Percentiles rank a stretch among this genome's conserved stretches.
phyloP scores from a whole-genome alignment of 2,113 vertebrate genomes.

The Rhinoptilus africanus region DNA sequence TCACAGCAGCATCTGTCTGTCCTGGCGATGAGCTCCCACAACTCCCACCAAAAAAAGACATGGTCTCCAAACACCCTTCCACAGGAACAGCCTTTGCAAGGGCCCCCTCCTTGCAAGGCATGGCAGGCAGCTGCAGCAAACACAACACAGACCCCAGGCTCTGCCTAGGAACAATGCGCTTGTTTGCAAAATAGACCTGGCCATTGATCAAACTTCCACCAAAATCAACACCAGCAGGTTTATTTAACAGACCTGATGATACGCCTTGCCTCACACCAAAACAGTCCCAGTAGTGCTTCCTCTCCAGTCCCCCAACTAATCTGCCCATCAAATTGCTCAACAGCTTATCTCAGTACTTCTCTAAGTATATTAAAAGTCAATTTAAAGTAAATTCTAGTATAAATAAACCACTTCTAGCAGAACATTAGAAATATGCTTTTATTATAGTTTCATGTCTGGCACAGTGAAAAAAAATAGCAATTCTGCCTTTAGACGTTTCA shows the following conservation, averaged over 20 bases:
- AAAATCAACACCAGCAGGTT: background rate
- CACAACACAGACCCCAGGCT: background rate
- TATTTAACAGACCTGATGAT: background rate
- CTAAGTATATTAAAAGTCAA: background rate
- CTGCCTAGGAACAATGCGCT: background rate
- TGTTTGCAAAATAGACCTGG: background rate
- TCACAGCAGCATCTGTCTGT: background rate
- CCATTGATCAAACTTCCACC: background rate
- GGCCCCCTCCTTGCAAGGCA: fast-evolving
- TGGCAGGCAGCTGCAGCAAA: background rate
- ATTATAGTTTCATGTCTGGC: slow-evolving; percentile 7
- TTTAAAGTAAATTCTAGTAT: slow-evolving; percentile 47
- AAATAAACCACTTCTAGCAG: background rate
- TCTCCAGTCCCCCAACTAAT: background rate
- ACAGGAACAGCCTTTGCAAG: background rate
- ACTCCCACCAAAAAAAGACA: background rate
- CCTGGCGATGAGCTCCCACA: background rate
- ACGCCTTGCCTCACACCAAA: background rate
- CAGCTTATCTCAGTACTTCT: background rate
- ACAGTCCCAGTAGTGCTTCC: background rate
- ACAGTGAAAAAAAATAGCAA: slow-evolving; percentile 22
- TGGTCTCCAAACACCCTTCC: background rate
- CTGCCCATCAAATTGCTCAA: background rate
- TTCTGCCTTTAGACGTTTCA: slow-evolving; percentile 38
- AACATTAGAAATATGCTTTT: slow-evolving; percentile 15